Evolutionary conservation across 1,140 invertebrate species (phyloP).

Genomic region (Ericerus pela): DNA sequence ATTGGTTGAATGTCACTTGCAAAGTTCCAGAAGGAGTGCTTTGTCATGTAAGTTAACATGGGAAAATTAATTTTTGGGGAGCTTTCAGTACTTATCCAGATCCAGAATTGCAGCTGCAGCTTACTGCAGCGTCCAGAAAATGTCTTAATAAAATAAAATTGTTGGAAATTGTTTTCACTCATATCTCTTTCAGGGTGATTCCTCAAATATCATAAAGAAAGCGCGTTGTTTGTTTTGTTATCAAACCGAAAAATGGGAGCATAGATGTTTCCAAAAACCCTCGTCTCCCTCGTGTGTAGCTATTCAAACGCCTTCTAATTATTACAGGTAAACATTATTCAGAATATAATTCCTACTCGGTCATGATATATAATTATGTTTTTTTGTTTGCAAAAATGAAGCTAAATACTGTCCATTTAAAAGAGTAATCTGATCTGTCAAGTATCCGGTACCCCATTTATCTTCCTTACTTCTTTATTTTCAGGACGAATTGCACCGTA

Average conservation of each 20-base stretch:
- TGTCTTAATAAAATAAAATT: background rate
- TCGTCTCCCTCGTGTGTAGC: conserved; percentile 47
- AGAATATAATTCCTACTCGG: background rate
- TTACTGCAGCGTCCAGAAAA: conserved; percentile 22
- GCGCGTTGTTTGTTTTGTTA: conserved; percentile 88
- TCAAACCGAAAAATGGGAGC: conserved; percentile 77
- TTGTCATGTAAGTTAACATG: background rate
- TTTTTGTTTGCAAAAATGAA: background rate
- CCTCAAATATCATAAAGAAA: conserved; percentile 45
- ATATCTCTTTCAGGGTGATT: conserved; percentile 40
- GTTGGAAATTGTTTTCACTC: conserved; percentile 26
- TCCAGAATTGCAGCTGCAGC: background rate
- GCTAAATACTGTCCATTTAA: conserved; percentile 11
- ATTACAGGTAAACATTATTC: conserved; percentile 39
- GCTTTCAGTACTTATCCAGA: too few species aligned
- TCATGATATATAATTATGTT: background rate
- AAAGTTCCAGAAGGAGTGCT: background rate
- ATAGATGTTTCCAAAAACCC: conserved; percentile 61
- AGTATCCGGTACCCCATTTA: conserved; percentile 10
- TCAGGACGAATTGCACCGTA: conserved; percentile 80
- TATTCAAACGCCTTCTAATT: conserved; percentile 50
- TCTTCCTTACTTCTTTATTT: conserved; percentile 17
- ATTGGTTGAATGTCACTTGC: background rate
- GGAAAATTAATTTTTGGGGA: too few species aligned
- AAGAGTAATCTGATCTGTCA: background rate